Base-by-base conservation (phyloP, 2,888 invertebrate species). In the Sisyra terminalis region DNA sequence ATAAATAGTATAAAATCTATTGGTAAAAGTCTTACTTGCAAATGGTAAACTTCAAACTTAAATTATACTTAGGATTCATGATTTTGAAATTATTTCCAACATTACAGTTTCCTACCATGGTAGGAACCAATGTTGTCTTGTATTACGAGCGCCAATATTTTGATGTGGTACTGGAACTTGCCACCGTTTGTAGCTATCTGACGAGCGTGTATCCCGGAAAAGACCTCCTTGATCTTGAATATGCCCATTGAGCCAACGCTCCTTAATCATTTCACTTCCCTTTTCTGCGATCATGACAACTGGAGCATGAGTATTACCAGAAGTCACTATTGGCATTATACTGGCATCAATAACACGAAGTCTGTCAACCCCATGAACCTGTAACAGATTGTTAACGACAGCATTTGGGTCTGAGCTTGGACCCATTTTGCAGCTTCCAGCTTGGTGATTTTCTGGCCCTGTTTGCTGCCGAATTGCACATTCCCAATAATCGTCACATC, bases 281-380 rank as follows among this genome's bases (percentile, higher is more conserved):
- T 76, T 71, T 53, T 79, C 78, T 0, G 66, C 78, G 38, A 78
- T 69, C 78, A 78, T 78, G 48, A 78, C 67, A 46, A 67, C 60
- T 3, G 78, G 75, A n/a, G 78, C 78, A 58, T 78, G 75, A 37
- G 78, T 78, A 58, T 78, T 77, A 24, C 76, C 77, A 0, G 75
- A 73, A 7, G 70, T 60, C 2, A 75, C 75, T 1, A 65, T 55
- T 2, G 79, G 81, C 73, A 81, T 75, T 40, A 79, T 64, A 50
- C 77, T 77, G 2, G 78, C 74, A 56, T 81, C 80, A 2, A 76
- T 76, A 36, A 81, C 78, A 6, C 81, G 64, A 16, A 80, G 63
- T 1, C 74, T 63, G 53, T 72, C 70, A 2, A 80, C 59, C 1
- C 78, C 78, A 56, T 75, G 69, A 15, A 61, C 62, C 49, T 61